Evolutionary conservation across 2,797 vertebrate genomes (phyloP), one percentile per base, ranked within the genome.

Genomic region (Decapterus maruadsi): DNA sequence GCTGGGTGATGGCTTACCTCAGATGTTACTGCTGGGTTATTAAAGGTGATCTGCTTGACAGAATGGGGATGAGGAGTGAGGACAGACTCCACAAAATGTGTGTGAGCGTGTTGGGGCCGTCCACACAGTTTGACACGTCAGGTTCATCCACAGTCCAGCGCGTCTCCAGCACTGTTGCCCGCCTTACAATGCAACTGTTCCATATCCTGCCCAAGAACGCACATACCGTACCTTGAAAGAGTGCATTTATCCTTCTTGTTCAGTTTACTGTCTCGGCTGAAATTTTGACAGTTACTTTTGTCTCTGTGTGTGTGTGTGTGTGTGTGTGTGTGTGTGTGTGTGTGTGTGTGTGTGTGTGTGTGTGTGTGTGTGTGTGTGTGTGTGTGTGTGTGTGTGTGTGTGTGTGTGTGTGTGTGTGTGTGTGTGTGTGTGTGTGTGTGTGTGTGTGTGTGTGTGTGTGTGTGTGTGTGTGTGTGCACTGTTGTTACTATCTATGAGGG

Each of bases 71-170:
- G 36, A 48, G 66, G 10, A 43, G 65, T 67, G 65, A 74, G 26
- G 78, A 85, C 74, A 66, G 75, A 75, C 78, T 13, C 53, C 38
- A 75, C 57, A 84, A 56, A 53, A 72, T 76, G 22, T 63, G 58
- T 56, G 62, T 53, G 80, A 86, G 80, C 92, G 79, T 87, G 92
- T 89, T 50, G 53, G 78, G 82, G 68, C 81, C 19, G 56, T 88
- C 79, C 50, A 51, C 77, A 64, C 61, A 31, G 59, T 76, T 62
- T 43, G 82, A 86, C 67, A 69, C 85, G 48, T 68, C 67, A 42
- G 78, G 88, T 91, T 94, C 89, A 92, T 84, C 73, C 84, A 89
- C 90, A 94, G 93, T 93, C 87, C 92, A 94, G 82, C 45, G 76
- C 72, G 31, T 84, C 80, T 89, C 69, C 36, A 74, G 3, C 31